Percentiles rank a stretch among this genome's conserved stretches.
Evolutionary conservation across 2,113 vertebrate genomes (phyloP).

Genomic region (Ictalurus furcatus): DNA sequence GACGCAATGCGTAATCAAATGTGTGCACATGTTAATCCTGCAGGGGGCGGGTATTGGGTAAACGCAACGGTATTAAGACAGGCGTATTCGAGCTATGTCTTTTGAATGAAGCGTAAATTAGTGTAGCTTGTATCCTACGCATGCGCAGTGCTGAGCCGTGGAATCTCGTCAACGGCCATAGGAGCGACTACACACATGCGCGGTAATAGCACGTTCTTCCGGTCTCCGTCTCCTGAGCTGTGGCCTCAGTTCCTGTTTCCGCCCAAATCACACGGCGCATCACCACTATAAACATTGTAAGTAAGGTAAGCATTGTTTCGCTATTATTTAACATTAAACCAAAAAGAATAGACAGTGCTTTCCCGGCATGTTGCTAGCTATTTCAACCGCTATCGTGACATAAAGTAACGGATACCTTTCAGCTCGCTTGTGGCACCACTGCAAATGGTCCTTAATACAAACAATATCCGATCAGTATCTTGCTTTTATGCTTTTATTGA

Average conservation of each 20-base stretch:
- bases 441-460: background rate
- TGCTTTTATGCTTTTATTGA: background rate
- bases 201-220: background rate
- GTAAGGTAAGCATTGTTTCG: slow-evolving; percentile 1
- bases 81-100: no score
- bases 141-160: background rate
- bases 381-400: background rate
- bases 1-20: background rate
- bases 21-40: background rate
- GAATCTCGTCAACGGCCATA: background rate
- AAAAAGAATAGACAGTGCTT: background rate
- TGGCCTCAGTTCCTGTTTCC: slow-evolving; percentile 23
- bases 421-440: background rate
- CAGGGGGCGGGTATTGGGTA: background rate
- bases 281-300: background rate
- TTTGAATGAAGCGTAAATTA: background rate
- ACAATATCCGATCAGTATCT: background rate
- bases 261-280: background rate
- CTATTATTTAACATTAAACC: background rate
- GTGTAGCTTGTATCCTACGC: background rate
- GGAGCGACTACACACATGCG: background rate
- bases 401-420: background rate
- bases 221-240: background rate
- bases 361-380: background rate
- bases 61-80: background rate